Percentiles rank a stretch among this genome's conserved stretches.
phyloP scores from a whole-genome alignment of 2,888 invertebrate genomes.

The Hirtodrosophila cameraria region DNA sequence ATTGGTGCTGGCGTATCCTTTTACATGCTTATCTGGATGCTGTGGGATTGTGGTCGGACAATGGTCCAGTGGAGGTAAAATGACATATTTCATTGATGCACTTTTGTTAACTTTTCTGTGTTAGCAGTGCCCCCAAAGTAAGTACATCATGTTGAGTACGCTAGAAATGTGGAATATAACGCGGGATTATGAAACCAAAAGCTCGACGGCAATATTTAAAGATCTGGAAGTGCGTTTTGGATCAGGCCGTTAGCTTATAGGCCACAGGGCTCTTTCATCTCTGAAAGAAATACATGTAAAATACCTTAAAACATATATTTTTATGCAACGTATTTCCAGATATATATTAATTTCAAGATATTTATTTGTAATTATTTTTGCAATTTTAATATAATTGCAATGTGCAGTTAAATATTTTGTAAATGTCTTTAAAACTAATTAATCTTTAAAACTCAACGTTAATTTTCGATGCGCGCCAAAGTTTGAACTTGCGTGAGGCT shows the following conservation, averaged over 20 bases:
- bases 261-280: no score
- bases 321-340: no score
- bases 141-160: conserved; percentile 27
- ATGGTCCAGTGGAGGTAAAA: conserved; percentile 13
- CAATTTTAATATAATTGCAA: no score
- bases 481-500: conserved; percentile 6
- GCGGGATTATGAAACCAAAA: conserved; percentile 12
- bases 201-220: neutral
- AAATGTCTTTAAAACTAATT: no score
- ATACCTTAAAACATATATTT: no score
- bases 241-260: neutral
- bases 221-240: conserved; percentile 6
- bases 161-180: conserved; percentile 14
- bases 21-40: conserved; percentile 20
- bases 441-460: no score
- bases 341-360: no score
- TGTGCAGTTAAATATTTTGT: no score
- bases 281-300: no score
- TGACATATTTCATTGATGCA: neutral
- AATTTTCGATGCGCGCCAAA: no score
- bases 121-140: conserved; percentile 11
- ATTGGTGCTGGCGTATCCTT: conserved; percentile 19
- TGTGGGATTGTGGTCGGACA: conserved; percentile 13
- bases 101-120: neutral
- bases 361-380: no score